Evolutionary conservation across 1,140 invertebrate species (phyloP).

Genomic region (Physella acuta): DNA sequence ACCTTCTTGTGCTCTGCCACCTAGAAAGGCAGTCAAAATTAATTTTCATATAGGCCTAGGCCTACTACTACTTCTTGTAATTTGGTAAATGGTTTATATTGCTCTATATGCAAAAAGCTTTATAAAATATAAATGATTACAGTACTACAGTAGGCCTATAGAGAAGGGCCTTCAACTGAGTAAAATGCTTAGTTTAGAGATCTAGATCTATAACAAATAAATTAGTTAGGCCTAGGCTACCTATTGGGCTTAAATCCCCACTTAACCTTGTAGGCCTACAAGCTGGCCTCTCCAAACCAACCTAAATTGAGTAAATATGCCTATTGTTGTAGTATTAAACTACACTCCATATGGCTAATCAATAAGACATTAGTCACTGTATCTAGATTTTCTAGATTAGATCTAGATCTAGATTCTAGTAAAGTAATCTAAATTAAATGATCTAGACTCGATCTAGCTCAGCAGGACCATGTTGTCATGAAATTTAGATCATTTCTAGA

Average conservation of each 20-base stretch:
- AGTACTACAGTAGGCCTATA: background rate
- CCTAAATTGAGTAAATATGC: background rate
- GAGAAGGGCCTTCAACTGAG: background rate
- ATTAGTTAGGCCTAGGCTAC: background rate
- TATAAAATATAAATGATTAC: background rate
- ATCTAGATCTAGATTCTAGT: conserved; percentile 1
- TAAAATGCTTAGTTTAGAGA: background rate
- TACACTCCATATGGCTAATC: background rate
- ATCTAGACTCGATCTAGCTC: too few species aligned
- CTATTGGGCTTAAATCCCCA: background rate
- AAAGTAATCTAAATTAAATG: background rate
- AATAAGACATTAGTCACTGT: background rate
- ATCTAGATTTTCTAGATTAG: background rate
- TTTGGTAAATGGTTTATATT: background rate
- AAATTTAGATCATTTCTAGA: too few species aligned
- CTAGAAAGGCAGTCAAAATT: background rate
- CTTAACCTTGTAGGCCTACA: background rate
- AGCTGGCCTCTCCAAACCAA: background rate
- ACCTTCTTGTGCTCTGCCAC: conserved; percentile 9
- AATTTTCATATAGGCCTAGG: background rate
- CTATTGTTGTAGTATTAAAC: background rate
- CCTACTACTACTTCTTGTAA: background rate
- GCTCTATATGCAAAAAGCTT: background rate
- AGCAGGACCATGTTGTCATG: too few species aligned
- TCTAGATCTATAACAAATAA: background rate